Percentiles rank a stretch among this genome's conserved stretches.
Conservation (phyloP, 2,888 invertebrate genomes). For the Scaptomyza caliginosa region DNA sequence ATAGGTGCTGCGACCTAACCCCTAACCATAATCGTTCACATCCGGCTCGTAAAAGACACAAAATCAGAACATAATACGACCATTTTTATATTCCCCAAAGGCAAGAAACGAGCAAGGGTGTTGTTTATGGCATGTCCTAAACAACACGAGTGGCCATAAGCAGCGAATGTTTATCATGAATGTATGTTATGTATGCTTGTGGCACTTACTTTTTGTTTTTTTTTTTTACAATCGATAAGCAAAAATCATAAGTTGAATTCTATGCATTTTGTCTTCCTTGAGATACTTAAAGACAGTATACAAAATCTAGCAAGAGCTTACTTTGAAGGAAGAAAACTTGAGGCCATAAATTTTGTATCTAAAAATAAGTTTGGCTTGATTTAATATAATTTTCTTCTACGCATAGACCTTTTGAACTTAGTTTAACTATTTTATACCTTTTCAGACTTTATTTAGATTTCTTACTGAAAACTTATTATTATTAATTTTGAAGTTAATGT, state of each 20-base stretch:
- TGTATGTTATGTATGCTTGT: not conserved
- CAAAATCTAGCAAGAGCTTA: no score
- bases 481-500: no score
- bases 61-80: constrained; percentile 54
- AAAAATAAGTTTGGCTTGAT: not conserved
- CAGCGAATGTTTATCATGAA: constrained; percentile 1
- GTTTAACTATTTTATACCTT: not conserved
- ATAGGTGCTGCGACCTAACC: not conserved
- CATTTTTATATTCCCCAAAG: constrained; percentile 45
- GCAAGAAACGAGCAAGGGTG: constrained; percentile 9
- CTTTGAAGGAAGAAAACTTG: no score
- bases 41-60: constrained; percentile 58
- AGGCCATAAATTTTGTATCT: not conserved
- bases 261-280: not conserved
- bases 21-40: constrained; percentile 63
- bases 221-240: not conserved
- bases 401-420: not conserved
- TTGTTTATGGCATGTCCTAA: constrained; percentile 18
- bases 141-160: constrained; percentile 19
- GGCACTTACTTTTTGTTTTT: no score
- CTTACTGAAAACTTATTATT: no score
- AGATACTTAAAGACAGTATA: not conserved
- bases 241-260: not conserved
- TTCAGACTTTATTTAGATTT: no score
- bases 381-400: not conserved